These are phyloP conservation scores for Scelioninae gen. 1 DNA, from an alignment of 2,888 invertebrate genomes.

Conservation along the genomic window DNA sequence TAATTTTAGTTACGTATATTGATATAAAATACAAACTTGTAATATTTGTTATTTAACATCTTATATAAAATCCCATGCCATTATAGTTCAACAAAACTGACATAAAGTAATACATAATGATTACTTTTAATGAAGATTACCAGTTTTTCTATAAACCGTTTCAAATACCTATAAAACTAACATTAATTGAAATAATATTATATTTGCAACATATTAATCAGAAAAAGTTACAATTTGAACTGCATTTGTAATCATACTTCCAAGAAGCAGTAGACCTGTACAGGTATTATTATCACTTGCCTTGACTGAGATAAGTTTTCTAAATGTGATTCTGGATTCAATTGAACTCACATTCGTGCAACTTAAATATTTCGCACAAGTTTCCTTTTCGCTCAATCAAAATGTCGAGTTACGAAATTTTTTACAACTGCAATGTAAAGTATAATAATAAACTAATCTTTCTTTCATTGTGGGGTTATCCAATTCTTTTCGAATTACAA, in stretches of 20 bases:
- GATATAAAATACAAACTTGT: not conserved
- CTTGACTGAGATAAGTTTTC: slow-evolving; percentile 28
- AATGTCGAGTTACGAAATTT: slow-evolving; percentile 2
- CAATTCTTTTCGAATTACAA: slow-evolving; percentile 15
- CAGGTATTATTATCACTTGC: slow-evolving; percentile 3
- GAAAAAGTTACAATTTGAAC: not conserved
- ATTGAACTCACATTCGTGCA: not conserved
- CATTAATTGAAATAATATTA: not conserved
- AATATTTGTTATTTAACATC: not conserved
- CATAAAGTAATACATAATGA: not conserved
- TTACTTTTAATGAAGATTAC: not conserved
- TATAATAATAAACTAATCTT: slow-evolving; percentile 18
- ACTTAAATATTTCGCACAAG: not conserved
- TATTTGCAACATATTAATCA: not conserved
- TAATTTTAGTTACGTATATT: not conserved
- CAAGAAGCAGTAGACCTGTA: not conserved
- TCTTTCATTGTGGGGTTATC: slow-evolving; percentile 22
- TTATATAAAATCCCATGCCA: not conserved
- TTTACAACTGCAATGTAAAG: slow-evolving; percentile 16
- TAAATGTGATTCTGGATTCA: slow-evolving; percentile 17
- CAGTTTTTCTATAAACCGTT: not conserved
- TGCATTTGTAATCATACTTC: slow-evolving; percentile 9
- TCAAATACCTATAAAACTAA: not conserved
- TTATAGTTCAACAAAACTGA: not conserved
- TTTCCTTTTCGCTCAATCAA: slow-evolving; percentile 3